Conservation (phyloP, 2,113 vertebrate species). For the Lagopus leucura region DNA sequence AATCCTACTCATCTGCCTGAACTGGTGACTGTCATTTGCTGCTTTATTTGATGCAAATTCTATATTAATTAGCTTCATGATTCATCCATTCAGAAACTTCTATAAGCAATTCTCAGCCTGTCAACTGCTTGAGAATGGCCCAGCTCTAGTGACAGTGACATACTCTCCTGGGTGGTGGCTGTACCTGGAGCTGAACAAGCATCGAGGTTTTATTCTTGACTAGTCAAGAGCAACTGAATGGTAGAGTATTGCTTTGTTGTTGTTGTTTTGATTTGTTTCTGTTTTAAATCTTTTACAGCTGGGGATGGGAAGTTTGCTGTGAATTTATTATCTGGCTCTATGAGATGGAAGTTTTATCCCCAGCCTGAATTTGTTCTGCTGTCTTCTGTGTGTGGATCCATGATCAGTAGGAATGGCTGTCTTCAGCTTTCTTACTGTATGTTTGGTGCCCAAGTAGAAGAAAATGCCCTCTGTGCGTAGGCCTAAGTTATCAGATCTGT, state of each 20-base stretch:
- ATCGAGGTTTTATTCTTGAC: neutral
- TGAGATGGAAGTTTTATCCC: neutral
- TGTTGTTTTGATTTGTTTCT: too few relatives aligned
- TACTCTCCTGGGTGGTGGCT: rapidly evolving
- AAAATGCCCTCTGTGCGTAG: rapidly evolving
- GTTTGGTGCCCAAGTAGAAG: neutral
- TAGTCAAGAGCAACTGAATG: neutral
- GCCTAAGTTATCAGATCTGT: neutral
- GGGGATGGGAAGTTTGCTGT: neutral
- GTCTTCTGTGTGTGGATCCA: neutral
- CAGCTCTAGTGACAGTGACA: neutral
- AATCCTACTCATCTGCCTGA: neutral
- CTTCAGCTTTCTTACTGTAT: neutral
- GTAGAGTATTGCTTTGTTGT: too few relatives aligned
- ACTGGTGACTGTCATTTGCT: neutral
- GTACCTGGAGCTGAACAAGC: neutral
- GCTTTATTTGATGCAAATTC: neutral
- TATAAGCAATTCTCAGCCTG: neutral
- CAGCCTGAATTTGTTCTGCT: neutral
- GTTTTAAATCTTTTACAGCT: neutral
- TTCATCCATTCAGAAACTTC: neutral
- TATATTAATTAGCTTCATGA: neutral
- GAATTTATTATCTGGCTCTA: neutral
- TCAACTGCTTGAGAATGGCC: neutral
- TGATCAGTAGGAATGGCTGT: rapidly evolving